Evolutionary conservation across 2,113 vertebrate genomes (phyloP).

Genomic region (Mus pahari): DNA sequence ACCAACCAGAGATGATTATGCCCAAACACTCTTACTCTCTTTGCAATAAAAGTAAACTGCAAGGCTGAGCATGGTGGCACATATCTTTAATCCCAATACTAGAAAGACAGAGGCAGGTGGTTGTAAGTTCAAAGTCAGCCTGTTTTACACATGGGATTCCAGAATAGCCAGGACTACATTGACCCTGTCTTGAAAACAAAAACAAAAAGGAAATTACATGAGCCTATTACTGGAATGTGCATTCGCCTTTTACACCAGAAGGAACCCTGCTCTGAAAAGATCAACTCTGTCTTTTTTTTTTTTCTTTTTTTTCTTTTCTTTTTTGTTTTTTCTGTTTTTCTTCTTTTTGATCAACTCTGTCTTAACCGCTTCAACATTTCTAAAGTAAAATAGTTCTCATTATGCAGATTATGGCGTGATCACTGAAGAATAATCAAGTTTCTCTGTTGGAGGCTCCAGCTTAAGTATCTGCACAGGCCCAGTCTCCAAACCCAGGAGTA

Average conservation of each 20-base stretch:
- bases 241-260: conserved; percentile 61
- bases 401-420: conserved; percentile 67
- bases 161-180: not conserved
- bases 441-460: conserved; percentile 49
- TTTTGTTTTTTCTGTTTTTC: too few relatives aligned
- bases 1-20: conserved; percentile 64
- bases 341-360: conserved; percentile 70
- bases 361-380: conserved; percentile 65
- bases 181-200: not conserved
- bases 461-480: conserved; percentile 33
- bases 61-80: not conserved
- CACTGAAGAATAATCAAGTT: conserved; percentile 55
- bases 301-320: too few relatives aligned
- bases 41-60: not conserved
- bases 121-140: not conserved
- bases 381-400: conserved; percentile 64
- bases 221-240: conserved; percentile 63
- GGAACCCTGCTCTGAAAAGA: conserved; percentile 74
- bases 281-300: conserved; percentile 68
- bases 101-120: not conserved
- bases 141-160: not conserved
- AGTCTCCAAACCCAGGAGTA: conserved; percentile 31
- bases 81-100: not conserved
- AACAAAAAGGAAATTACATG: conserved; percentile 33
- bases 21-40: conserved; percentile 64